Conservation (phyloP, 2,888 invertebrate species). For the Coenonympha glycerion region DNA sequence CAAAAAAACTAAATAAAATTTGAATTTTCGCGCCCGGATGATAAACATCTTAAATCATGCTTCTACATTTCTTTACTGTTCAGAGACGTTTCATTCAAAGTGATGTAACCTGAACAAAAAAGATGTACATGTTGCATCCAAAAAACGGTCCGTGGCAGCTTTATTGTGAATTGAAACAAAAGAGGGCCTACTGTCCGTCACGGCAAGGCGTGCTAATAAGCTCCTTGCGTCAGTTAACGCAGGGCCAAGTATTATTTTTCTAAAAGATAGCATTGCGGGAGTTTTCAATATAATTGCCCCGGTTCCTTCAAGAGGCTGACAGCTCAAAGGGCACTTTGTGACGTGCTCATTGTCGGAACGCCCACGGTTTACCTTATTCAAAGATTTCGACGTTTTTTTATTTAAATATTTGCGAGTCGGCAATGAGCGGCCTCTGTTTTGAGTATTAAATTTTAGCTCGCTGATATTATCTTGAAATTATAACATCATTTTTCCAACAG, state of each 20-base stretch:
- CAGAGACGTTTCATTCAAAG: neutral
- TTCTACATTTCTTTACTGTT: too few relatives aligned
- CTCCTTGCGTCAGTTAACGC: slow-evolving; percentile 60
- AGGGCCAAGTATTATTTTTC: slow-evolving; percentile 67
- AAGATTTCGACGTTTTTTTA: slow-evolving; percentile 60
- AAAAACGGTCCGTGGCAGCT: slow-evolving; percentile 19
- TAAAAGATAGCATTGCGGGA: slow-evolving; percentile 67
- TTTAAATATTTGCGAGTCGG: slow-evolving; percentile 50
- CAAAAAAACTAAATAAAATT: too few relatives aligned
- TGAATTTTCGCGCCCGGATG: too few relatives aligned
- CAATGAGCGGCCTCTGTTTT: slow-evolving; percentile 32
- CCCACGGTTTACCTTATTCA: slow-evolving; percentile 72
- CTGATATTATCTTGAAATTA: slow-evolving; percentile 11
- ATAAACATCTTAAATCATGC: too few relatives aligned
- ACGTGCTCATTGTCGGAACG: slow-evolving; percentile 72
- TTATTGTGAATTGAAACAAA: slow-evolving; percentile 24
- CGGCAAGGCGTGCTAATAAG: slow-evolving; percentile 66
- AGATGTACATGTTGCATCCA: slow-evolving; percentile 1
- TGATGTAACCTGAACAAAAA: neutral
- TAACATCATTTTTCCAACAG: neutral
- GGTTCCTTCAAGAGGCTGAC: slow-evolving; percentile 71
- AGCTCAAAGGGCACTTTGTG: slow-evolving; percentile 71
- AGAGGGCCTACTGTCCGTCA: slow-evolving; percentile 39
- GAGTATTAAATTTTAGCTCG: slow-evolving; percentile 23
- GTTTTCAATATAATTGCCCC: slow-evolving; percentile 75